A percentile compares a stretch with the other conserved stretches of the same genome.
These are phyloP conservation scores for Nasua narica DNA, from an alignment of 2,797 vertebrate species.

Conservation along the genomic window DNA sequence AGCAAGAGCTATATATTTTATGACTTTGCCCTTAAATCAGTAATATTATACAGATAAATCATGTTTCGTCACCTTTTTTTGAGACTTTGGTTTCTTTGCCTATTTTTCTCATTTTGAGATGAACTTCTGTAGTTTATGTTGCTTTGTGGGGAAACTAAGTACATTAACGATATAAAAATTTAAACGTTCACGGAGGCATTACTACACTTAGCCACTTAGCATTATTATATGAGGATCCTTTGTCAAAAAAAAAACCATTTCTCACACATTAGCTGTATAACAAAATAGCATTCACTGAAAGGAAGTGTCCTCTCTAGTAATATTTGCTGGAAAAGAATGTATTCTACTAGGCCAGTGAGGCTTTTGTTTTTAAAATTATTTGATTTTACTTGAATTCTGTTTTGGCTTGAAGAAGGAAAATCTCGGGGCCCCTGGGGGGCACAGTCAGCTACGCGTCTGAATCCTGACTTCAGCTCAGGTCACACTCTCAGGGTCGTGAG, in stretches of 20 bases:
- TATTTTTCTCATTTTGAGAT: not conserved
- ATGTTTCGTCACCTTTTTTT: not conserved
- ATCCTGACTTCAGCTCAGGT: not conserved
- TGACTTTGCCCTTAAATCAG: not conserved
- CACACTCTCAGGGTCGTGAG: not conserved
- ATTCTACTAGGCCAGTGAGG: not conserved
- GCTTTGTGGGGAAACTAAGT: not conserved
- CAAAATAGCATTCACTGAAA: not conserved
- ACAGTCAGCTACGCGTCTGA: accelerated
- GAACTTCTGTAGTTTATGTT: not conserved
- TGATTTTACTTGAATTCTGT: not conserved
- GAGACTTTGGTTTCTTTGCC: not conserved
- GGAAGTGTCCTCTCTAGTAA: not conserved
- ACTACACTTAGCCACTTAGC: not conserved
- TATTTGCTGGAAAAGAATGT: not conserved
- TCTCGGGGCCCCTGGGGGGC: too few species aligned
- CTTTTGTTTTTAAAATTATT: not conserved
- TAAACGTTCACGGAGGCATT: not conserved
- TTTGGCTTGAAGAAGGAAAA: not conserved
- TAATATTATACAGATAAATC: not conserved
- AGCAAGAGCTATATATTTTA: not conserved
- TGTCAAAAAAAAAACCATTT: not conserved
- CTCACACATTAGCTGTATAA: not conserved
- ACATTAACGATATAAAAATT: not conserved
- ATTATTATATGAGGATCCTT: not conserved